Evolutionary conservation across 35 echinoderm and acorn worm genomes (phyloP), one percentile per base, ranked within the genome.

Genomic region (Acanthaster planci): DNA sequence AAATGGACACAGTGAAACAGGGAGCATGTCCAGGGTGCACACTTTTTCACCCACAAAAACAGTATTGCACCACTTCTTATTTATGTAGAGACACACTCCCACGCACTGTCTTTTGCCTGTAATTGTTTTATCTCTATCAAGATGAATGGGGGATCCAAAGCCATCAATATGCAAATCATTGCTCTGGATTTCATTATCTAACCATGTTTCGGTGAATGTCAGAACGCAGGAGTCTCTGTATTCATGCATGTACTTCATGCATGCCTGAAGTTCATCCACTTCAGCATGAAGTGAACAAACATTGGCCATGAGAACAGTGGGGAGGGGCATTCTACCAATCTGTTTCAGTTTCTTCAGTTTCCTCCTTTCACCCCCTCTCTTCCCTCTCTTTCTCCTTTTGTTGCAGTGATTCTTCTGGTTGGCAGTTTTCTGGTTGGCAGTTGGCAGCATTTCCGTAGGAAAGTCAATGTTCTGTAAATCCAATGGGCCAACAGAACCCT

Each of bases 151-250:
- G 37, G 35, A 67, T 67, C 60, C 60, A 67, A 67, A 67, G n/a
- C 60, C 60, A 23, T 67, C 60, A 2, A 82, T 60, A 30, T 86
- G 50, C 10, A 81, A 21, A 23, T 31, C 68, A 38, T 67, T 87
- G 35, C 81, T 40, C 37, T 47, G 32, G 18, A 82, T 68, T 79
- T 56, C 52, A 32, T 92, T 78, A 12, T 40, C 78, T n/a, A 91
- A 30, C 89, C 90, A 92, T 60, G 89, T 91, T 60, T 91, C 89
- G 8, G 82, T 91, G 39, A 91, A 80, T 67, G 64, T 64, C 47
- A 91, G 30, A 15, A 86, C 1, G 78, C 82, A 58, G 19, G 89
- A 76, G 9, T 90, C 89, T 50, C 82, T 37, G 27, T 80, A 91
- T 67, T 86, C 89, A 85, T 58, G 30, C 83, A 86, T 79, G 76